Percentiles rank a stretch among this genome's conserved stretches.
Conservation (phyloP, 2,113 vertebrate genomes). For the Carassius auratus region DNA sequence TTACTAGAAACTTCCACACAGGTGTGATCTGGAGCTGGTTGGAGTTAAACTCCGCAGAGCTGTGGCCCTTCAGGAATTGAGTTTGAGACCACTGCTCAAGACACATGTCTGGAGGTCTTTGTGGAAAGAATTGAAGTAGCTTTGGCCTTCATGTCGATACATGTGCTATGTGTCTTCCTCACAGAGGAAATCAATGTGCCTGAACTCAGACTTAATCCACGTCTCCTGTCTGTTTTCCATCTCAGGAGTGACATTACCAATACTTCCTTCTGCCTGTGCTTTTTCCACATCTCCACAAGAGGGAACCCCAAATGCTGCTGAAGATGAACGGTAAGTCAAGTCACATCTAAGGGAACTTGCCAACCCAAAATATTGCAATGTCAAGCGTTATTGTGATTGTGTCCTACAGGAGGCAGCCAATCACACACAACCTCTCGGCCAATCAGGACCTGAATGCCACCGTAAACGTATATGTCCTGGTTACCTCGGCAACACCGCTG, state of each 20-base stretch:
- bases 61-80: too few relatives aligned
- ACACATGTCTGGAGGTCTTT: slow-evolving; percentile 1
- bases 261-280: slow-evolving; percentile 77
- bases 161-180: not conserved
- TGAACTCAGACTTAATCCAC: not conserved
- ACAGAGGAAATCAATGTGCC: slow-evolving; percentile 3
- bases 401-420: slow-evolving; percentile 61
- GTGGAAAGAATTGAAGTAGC: not conserved
- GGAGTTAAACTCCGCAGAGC: too few relatives aligned
- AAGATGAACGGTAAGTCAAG: slow-evolving; percentile 39
- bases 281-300: slow-evolving; percentile 42
- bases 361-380: not conserved
- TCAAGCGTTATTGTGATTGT: not conserved
- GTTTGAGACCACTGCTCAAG: not conserved
- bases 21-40: too few relatives aligned
- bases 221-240: slow-evolving; percentile 46
- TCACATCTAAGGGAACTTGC: slow-evolving; percentile 19
- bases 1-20: too few relatives aligned
- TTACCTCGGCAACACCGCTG: slow-evolving; percentile 88
- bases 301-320: slow-evolving; percentile 38
- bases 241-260: slow-evolving; percentile 75
- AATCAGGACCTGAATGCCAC: slow-evolving; percentile 77
- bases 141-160: not conserved
- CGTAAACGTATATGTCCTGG: slow-evolving; percentile 86
- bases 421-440: slow-evolving; percentile 55